Evolutionary conservation across 2,888 invertebrate genomes (phyloP).

Genomic region (Sphecodes monilicornis): DNA sequence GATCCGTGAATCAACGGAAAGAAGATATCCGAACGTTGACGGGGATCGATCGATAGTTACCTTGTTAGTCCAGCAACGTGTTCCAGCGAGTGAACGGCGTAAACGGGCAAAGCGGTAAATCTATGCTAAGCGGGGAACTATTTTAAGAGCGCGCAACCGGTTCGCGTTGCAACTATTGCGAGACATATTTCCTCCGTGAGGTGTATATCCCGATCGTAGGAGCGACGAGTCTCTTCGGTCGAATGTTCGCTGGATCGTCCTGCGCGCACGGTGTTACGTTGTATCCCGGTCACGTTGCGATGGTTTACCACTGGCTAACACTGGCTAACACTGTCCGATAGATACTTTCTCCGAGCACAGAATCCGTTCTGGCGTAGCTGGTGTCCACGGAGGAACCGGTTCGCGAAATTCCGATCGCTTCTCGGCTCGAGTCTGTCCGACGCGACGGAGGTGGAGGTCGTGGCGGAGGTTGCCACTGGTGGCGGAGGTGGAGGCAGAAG

Average conservation of each 20-base stretch:
- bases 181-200: slow-evolving; percentile 66
- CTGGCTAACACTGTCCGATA: not conserved
- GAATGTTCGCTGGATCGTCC: not conserved
- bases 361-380: slow-evolving; percentile 11
- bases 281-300: not conserved
- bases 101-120: slow-evolving; percentile 61
- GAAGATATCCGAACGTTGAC: not conserved
- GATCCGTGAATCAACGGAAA: not conserved
- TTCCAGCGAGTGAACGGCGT: slow-evolving; percentile 56
- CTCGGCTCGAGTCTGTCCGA: not conserved
- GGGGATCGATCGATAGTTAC: slow-evolving; percentile 59
- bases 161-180: slow-evolving; percentile 73
- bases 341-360: slow-evolving; percentile 45
- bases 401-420: slow-evolving; percentile 36
- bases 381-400: slow-evolving; percentile 39
- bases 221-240: not conserved
- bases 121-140: slow-evolving; percentile 72
- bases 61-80: slow-evolving; percentile 63
- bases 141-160: slow-evolving; percentile 76
- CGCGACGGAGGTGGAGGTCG: not conserved
- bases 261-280: not conserved
- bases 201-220: slow-evolving; percentile 56
- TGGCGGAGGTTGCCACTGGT: not conserved
- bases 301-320: not conserved
- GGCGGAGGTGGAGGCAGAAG: not conserved